Evolutionary conservation across 2,113 vertebrate genomes (phyloP).

Genomic region (Ctenomys sociabilis): DNA sequence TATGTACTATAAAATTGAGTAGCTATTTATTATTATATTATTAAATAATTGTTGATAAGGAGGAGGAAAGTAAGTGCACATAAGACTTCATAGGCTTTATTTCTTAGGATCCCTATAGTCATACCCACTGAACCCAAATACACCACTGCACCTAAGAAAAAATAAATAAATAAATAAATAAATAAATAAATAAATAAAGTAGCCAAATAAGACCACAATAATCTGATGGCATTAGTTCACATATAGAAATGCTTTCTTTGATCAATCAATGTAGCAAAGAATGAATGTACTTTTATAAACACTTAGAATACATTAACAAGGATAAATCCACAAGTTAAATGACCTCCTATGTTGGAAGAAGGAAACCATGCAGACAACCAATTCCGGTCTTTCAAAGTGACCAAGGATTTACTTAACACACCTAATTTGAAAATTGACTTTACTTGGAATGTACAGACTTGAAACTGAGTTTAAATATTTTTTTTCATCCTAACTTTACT

Average conservation of each 20-base stretch:
- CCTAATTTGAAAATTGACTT: background rate
- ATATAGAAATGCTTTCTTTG: background rate
- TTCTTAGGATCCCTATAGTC: background rate
- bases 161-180: too few relatives aligned
- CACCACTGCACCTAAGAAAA: too few relatives aligned
- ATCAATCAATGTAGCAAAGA: background rate
- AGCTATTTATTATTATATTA: background rate
- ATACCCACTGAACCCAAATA: background rate
- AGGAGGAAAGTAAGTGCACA: background rate
- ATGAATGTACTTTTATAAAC: background rate
- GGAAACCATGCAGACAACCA: background rate
- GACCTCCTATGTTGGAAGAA: background rate
- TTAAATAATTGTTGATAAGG: background rate
- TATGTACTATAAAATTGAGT: background rate
- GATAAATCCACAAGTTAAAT: background rate
- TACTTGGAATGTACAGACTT: background rate
- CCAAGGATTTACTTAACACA: background rate
- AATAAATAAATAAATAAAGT: too few relatives aligned
- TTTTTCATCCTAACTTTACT: background rate
- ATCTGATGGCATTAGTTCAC: conserved; percentile 4
- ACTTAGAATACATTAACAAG: background rate
- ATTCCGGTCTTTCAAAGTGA: background rate
- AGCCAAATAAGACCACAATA: background rate
- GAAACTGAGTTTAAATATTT: background rate
- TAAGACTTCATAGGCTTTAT: background rate